These are phyloP conservation scores for Austrolebias charrua DNA, from an alignment of 2,797 vertebrate genomes.

Conservation along the genomic window DNA sequence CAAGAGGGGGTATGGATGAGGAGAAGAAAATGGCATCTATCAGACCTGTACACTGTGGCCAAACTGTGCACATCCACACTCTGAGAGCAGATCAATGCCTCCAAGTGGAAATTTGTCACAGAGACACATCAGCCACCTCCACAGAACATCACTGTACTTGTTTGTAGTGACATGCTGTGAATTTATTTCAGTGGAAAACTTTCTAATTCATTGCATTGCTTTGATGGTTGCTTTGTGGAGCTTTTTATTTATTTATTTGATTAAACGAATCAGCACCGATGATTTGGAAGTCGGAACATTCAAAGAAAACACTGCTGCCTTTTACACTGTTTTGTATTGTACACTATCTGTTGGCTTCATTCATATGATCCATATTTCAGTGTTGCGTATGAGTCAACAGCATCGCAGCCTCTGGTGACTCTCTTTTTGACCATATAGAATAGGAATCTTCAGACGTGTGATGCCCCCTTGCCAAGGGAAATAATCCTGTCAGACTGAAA, in stretches of 20 bases:
- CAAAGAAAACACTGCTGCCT: slow-evolving; percentile 2
- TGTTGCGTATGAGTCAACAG: slow-evolving; percentile 36
- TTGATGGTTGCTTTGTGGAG: no score
- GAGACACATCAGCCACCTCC: slow-evolving; percentile 6
- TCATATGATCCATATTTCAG: slow-evolving; percentile 39
- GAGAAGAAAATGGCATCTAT: slow-evolving; percentile 43
- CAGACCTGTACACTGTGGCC: slow-evolving; percentile 28
- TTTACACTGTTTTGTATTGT: not conserved
- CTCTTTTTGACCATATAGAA: slow-evolving; percentile 29
- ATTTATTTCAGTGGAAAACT: slow-evolving; percentile 1
- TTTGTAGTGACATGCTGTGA: slow-evolving; percentile 2
- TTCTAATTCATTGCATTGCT: not conserved
- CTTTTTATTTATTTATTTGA: not conserved
- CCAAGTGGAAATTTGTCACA: slow-evolving; percentile 21
- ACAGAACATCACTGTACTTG: not conserved
- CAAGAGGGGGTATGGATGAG: slow-evolving; percentile 57
- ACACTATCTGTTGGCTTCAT: slow-evolving; percentile 19
- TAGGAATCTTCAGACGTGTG: slow-evolving; percentile 40
- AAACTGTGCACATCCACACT: slow-evolving; percentile 20
- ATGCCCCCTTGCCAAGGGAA: slow-evolving; percentile 44
- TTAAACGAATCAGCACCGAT: no score
- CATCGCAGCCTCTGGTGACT: slow-evolving; percentile 24
- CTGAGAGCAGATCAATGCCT: not conserved
- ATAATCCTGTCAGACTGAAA: slow-evolving; percentile 58
- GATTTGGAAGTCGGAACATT: not conserved